phyloP scores from a whole-genome alignment of 2,113 vertebrate species.

The Antechinus stuartii region DNA sequence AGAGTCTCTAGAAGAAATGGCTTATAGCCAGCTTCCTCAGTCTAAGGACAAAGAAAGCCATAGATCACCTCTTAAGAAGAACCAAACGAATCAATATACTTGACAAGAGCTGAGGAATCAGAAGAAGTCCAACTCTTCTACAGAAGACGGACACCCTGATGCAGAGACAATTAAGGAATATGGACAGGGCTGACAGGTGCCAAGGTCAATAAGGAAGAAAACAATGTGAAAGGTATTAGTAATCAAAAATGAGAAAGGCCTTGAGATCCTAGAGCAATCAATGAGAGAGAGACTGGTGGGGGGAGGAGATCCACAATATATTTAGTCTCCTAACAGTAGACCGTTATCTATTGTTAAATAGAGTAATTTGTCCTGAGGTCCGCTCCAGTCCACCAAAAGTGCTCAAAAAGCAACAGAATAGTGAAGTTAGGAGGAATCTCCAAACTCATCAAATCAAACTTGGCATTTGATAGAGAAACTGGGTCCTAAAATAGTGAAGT shows the following conservation, averaged over 20 bases:
- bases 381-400: not conserved
- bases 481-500: not conserved
- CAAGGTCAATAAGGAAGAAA: constrained; percentile 49
- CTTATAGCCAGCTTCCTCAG: not conserved
- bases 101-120: constrained; percentile 20
- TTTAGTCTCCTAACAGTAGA: not conserved
- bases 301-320: not conserved
- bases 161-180: constrained; percentile 54
- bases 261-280: not conserved
- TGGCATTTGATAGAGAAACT: not conserved
- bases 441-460: not conserved
- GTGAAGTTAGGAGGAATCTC: not conserved
- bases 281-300: not conserved
- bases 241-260: constrained; percentile 26
- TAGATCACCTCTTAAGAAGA: constrained; percentile 1
- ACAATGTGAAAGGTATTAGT: constrained; percentile 30
- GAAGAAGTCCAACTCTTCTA: constrained; percentile 31
- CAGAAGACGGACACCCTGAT: constrained; percentile 32
- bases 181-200: constrained; percentile 25
- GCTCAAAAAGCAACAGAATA: not conserved
- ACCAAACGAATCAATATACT: constrained; percentile 7
- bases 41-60: constrained; percentile 35
- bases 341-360: not conserved
- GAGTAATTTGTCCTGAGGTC: not conserved
- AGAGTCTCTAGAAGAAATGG: not conserved